These are phyloP conservation scores for Phenganax stokvisi DNA, from an alignment of 92 coral and sea anemone species.

Conservation along the genomic window DNA sequence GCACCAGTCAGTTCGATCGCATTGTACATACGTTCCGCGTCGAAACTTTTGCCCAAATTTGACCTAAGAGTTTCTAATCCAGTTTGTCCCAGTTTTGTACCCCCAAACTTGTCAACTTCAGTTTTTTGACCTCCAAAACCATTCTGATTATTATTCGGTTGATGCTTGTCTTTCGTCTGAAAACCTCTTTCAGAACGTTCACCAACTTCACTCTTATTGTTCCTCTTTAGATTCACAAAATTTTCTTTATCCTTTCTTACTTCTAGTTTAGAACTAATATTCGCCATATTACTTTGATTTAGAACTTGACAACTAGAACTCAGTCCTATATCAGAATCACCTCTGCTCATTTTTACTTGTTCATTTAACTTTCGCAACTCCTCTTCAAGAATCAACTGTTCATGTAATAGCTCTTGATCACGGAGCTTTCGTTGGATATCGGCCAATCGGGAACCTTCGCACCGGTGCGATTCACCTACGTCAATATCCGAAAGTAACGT, in stretches of 20 bases:
- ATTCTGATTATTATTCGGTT: too few relatives aligned
- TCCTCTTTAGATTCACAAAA: too few relatives aligned
- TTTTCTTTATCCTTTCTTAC: too few relatives aligned
- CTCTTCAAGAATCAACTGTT: constrained; percentile 66
- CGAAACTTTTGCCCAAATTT: too few relatives aligned
- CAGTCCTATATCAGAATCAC: background rate
- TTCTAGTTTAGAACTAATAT: too few relatives aligned
- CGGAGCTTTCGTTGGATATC: constrained; percentile 16
- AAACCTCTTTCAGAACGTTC: background rate
- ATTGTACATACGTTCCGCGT: too few relatives aligned
- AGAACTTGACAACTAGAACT: background rate
- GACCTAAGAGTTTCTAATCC: too few relatives aligned
- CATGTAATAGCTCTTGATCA: constrained; percentile 43
- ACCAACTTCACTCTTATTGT: too few relatives aligned
- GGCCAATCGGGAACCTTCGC: constrained; percentile 5
- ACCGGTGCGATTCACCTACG: background rate
- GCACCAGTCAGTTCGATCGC: too few relatives aligned
- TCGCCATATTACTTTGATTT: background rate
- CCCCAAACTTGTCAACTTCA: too few relatives aligned
- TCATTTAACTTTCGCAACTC: constrained; percentile 58
- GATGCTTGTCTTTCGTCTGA: background rate
- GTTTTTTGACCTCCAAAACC: too few relatives aligned
- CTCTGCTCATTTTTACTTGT: constrained; percentile 17
- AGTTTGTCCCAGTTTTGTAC: too few relatives aligned
- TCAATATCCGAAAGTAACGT: constrained; percentile 2